A percentile compares a stretch with the other conserved stretches of the same genome.
phyloP scores from a whole-genome alignment of 2,888 invertebrate genomes.

The Seira ritae region DNA sequence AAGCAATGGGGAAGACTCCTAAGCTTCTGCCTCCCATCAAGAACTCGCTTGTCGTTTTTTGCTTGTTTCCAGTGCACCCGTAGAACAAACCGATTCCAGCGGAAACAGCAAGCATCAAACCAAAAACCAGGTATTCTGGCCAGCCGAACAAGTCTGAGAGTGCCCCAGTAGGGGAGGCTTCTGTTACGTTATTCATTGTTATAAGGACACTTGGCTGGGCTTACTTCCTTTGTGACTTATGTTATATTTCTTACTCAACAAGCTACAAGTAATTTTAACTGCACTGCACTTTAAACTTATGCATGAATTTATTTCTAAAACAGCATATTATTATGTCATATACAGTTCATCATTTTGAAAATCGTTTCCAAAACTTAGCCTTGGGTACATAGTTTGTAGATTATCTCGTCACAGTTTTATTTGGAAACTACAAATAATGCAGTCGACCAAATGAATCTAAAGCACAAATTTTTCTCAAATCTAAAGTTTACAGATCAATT shows the following conservation, averaged over 20 bases:
- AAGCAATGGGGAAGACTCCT: constrained; percentile 91
- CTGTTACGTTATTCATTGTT: constrained; percentile 33
- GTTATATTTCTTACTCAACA: too few relatives aligned
- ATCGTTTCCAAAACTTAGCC: too few relatives aligned
- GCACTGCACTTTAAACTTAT: not conserved
- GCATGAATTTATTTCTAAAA: not conserved
- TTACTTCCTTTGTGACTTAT: constrained; percentile 23
- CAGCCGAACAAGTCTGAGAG: constrained; percentile 75
- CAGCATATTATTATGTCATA: too few relatives aligned
- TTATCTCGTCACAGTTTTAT: too few relatives aligned
- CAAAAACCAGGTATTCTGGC: constrained; percentile 85
- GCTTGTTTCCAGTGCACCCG: constrained; percentile 84
- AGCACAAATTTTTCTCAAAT: too few relatives aligned
- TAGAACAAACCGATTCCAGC: constrained; percentile 91
- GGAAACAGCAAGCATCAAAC: constrained; percentile 85
- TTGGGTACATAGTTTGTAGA: too few relatives aligned
- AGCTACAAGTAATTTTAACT: not conserved
- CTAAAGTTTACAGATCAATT: too few relatives aligned
- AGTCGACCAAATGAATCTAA: too few relatives aligned
- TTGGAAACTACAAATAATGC: too few relatives aligned
- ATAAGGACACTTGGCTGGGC: not conserved
- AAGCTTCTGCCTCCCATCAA: constrained; percentile 85
- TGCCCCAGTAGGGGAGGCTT: constrained; percentile 34
- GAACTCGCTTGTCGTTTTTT: constrained; percentile 86
- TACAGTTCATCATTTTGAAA: too few relatives aligned